These are phyloP conservation scores for Sebastiscus albofasciatus DNA, from an alignment of 2,797 vertebrate species.

Conservation along the genomic window DNA sequence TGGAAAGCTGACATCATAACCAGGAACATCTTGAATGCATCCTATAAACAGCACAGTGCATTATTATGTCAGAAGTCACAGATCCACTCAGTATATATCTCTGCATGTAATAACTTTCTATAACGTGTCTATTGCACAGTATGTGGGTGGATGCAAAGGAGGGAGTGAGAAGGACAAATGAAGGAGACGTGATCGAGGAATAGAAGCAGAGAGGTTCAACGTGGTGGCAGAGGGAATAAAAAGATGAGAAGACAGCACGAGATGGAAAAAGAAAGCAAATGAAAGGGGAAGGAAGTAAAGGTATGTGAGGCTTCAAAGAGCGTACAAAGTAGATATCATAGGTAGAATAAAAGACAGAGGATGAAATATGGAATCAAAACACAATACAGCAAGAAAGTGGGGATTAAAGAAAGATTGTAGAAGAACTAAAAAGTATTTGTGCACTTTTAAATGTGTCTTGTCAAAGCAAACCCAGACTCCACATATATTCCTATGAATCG, in stretches of 20 bases:
- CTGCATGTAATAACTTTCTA: not conserved
- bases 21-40: not conserved
- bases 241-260: not conserved
- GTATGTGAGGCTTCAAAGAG: not conserved
- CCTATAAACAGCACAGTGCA: not conserved
- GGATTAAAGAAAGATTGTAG: not conserved
- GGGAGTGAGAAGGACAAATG: not conserved
- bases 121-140: not conserved
- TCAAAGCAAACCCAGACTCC: not conserved
- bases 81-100: not conserved
- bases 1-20: not conserved
- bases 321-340: not conserved
- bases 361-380: not conserved
- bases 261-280: not conserved
- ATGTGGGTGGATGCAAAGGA: not conserved
- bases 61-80: conserved; percentile 5
- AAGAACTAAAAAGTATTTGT: not conserved
- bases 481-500: not conserved
- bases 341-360: not conserved
- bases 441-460: not conserved
- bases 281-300: not conserved
- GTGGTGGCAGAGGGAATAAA: not conserved
- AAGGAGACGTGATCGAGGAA: not conserved
- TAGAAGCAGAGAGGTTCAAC: not conserved
- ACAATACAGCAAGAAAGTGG: not conserved